A percentile compares a stretch with the other conserved stretches of the same genome.
Conservation (phyloP, 2,113 vertebrate genomes). For the Oreotragus oreotragus region DNA sequence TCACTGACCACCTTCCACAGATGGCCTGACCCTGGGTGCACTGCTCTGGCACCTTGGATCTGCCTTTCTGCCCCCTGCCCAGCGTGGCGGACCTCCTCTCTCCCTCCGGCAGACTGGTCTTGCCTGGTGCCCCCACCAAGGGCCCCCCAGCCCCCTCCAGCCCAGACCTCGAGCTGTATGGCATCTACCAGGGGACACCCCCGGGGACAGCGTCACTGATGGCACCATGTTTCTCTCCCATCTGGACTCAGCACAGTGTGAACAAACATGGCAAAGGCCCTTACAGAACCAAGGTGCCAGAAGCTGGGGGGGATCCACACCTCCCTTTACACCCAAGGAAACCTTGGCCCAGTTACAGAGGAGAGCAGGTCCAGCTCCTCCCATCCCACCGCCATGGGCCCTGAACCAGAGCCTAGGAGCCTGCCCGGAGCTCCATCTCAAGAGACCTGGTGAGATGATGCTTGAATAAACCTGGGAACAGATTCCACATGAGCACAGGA, state of each 20-base stretch:
- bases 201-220: fast-evolving
- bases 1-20: not conserved
- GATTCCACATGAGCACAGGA: not conserved
- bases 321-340: not conserved
- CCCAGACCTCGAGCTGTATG: not conserved
- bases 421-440: not conserved
- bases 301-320: not conserved
- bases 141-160: too few relatives aligned
- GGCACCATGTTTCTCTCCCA: not conserved
- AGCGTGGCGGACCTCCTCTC: not conserved
- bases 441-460: not conserved
- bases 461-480: not conserved
- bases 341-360: not conserved
- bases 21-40: not conserved
- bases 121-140: not conserved
- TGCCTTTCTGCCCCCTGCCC: not conserved
- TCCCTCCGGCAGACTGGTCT: not conserved
- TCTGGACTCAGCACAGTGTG: fast-evolving
- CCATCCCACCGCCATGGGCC: not conserved
- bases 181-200: too few relatives aligned
- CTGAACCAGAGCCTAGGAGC: not conserved
- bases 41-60: not conserved
- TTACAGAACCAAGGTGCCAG: fast-evolving
- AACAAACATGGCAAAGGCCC: not conserved
- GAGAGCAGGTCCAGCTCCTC: fast-evolving